Percentiles rank a stretch among this genome's conserved stretches.
phyloP scores from a whole-genome alignment of 35 echinoderm and acorn worm species.

The Hemicentrotus pulcherrimus region DNA sequence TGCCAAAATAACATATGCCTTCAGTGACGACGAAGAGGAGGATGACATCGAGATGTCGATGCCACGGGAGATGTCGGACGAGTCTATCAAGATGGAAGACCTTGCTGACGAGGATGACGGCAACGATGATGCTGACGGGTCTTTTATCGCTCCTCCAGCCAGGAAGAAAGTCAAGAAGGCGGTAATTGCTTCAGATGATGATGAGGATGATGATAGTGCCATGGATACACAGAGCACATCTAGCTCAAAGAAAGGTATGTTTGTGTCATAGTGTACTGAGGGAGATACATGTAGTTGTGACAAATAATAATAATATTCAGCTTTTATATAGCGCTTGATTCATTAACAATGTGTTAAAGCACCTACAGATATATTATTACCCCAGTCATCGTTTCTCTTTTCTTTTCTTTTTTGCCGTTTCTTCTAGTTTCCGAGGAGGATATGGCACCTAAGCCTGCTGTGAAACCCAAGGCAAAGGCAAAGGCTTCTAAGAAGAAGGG shows the following conservation, averaged over 20 bases:
- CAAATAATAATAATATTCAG: no score
- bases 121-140: conserved; percentile 42
- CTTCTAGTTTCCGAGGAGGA: neutral
- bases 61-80: conserved; percentile 23
- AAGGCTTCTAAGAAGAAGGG: neutral
- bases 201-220: conserved; percentile 4
- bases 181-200: neutral
- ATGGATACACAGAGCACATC: conserved; percentile 6
- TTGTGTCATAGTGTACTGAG: neutral
- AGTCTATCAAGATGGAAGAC: conserved; percentile 50
- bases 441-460: neutral
- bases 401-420: neutral
- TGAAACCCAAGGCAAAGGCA: neutral
- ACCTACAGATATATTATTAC: no score
- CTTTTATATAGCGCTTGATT: no score
- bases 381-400: neutral
- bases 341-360: no score
- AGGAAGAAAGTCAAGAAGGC: conserved; percentile 29
- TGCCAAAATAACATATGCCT: conserved; percentile 49
- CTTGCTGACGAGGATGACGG: neutral
- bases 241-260: conserved; percentile 20
- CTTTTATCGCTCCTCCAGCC: conserved; percentile 42
- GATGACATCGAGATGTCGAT: conserved; percentile 57
- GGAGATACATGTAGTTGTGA: no score
- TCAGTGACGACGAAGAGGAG: conserved; percentile 56